phyloP scores from a whole-genome alignment of 2,113 vertebrate genomes.

The Irena cyanogastra region DNA sequence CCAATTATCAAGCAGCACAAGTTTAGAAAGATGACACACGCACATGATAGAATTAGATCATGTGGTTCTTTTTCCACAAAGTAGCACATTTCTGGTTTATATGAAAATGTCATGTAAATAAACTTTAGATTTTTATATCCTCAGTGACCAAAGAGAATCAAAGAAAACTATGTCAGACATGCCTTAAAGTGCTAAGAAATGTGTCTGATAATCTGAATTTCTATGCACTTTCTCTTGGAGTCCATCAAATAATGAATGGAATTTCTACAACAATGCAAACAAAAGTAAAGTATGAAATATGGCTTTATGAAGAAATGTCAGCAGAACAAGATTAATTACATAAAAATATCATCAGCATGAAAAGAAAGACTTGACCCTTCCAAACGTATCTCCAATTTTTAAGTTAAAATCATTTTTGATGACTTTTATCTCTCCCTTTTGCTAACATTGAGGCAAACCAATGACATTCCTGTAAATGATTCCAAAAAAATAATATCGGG shows the following conservation, averaged over 20 bases:
- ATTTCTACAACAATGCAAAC: neutral
- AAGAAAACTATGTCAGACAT: neutral
- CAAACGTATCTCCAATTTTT: neutral
- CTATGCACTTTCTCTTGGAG: neutral
- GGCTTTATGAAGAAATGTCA: neutral
- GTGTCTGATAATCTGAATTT: neutral
- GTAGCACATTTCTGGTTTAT: neutral
- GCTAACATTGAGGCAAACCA: neutral
- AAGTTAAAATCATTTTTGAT: neutral
- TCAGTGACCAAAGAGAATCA: neutral
- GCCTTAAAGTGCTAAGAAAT: neutral
- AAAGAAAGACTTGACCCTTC: neutral
- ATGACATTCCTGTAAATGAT: neutral
- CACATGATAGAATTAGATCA: neutral
- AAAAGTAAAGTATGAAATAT: neutral
- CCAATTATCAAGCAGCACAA: neutral
- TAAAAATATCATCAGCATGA: neutral
- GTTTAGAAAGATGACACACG: neutral
- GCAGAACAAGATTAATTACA: neutral
- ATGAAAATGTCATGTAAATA: neutral
- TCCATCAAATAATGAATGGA: neutral
- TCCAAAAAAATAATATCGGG: neutral
- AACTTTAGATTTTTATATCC: neutral
- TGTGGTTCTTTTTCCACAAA: neutral
- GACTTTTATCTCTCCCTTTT: neutral